Evolutionary conservation across 2,888 invertebrate genomes (phyloP).

Genomic region (Urechis unicinctus): DNA sequence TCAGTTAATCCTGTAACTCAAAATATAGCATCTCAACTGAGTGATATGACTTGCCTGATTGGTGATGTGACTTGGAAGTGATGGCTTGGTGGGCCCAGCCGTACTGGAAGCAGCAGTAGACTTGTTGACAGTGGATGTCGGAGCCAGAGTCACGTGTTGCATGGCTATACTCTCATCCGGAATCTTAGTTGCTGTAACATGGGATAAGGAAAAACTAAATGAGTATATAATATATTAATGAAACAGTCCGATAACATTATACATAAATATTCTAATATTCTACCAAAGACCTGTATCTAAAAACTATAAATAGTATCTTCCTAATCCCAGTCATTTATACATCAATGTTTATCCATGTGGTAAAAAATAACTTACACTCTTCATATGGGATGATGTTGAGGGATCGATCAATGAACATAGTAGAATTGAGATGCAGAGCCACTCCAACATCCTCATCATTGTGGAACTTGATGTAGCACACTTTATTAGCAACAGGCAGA

Average conservation of each 20-base stretch:
- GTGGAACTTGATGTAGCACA: conserved; percentile 93
- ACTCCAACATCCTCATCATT: conserved; percentile 81
- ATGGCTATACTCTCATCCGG: conserved; percentile 92
- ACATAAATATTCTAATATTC: not conserved
- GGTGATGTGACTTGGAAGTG: conserved; percentile 81
- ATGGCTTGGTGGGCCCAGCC: conserved; percentile 53
- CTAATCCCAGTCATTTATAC: too few species aligned
- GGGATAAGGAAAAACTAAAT: not conserved
- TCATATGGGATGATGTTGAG: conserved; percentile 88
- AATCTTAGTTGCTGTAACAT: conserved; percentile 67
- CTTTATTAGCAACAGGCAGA: conserved; percentile 84
- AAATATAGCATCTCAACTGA: not conserved
- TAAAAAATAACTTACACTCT: conserved; percentile 50
- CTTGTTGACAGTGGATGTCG: conserved; percentile 80
- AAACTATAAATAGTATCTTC: not conserved
- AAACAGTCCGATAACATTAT: not conserved
- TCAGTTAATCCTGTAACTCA: too few species aligned
- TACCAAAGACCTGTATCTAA: not conserved
- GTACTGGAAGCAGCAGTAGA: conserved; percentile 49
- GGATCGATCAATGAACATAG: conserved; percentile 96
- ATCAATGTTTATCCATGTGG: conserved; percentile 1
- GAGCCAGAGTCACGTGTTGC: conserved; percentile 85
- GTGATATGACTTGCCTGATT: conserved; percentile 58
- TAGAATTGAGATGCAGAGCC: conserved; percentile 98
- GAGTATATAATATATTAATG: too few species aligned